phyloP scores from a whole-genome alignment of 2,113 vertebrate species.

The Pterocles burchelli region DNA sequence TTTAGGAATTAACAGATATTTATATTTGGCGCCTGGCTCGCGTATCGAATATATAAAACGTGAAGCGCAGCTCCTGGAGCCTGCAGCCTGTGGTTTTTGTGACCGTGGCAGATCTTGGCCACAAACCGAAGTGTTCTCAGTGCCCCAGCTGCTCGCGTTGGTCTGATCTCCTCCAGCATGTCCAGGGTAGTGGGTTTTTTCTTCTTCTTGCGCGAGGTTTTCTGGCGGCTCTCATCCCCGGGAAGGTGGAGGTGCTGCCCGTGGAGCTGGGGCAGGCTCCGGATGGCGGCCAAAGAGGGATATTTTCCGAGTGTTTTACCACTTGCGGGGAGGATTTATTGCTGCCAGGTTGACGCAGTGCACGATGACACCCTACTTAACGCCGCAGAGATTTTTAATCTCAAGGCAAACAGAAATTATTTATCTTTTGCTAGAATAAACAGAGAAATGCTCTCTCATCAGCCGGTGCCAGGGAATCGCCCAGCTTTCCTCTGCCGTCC shows the following conservation, averaged over 20 bases:
- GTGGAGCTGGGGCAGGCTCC: neutral
- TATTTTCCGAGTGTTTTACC: neutral
- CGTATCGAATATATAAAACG: fast-evolving
- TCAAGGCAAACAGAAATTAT: neutral
- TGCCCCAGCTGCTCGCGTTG: fast-evolving
- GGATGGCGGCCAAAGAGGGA: neutral
- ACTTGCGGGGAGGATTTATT: neutral
- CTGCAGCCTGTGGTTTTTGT: neutral
- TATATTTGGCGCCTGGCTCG: neutral
- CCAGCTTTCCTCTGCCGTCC: neutral
- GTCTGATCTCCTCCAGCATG: fast-evolving
- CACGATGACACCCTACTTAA: neutral
- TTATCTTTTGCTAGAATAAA: neutral
- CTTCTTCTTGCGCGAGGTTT: neutral
- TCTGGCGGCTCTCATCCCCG: neutral
- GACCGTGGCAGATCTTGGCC: neutral
- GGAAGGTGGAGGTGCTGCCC: neutral
- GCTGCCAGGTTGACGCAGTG: neutral
- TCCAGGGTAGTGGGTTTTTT: fast-evolving
- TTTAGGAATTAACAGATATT: neutral
- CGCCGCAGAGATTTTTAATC: neutral
- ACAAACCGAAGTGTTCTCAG: neutral
- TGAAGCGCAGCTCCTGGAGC: neutral
- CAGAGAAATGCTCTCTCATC: neutral
- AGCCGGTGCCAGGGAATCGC: neutral